phyloP scores from a whole-genome alignment of 1,140 invertebrate genomes.

The Chelonus insularis region DNA sequence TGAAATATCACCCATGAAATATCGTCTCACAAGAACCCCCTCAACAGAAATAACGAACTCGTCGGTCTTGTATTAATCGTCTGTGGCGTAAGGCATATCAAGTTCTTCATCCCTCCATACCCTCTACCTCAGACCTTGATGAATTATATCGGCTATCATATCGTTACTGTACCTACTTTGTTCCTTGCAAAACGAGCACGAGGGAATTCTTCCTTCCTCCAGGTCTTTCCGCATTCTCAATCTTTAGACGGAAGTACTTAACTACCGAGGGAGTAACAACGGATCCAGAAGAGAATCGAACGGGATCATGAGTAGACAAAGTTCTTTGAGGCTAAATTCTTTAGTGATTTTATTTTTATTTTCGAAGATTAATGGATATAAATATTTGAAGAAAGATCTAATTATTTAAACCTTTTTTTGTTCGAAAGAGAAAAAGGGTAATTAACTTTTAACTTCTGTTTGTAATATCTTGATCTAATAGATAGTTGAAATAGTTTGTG shows the following conservation, averaged over 20 bases:
- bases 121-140: slow-evolving; percentile 10
- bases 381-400: too few species aligned
- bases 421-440: not conserved
- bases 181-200: slow-evolving; percentile 23
- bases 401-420: too few species aligned
- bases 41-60: slow-evolving; percentile 5
- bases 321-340: slow-evolving; percentile 4
- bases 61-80: slow-evolving; percentile 24
- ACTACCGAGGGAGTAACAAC: not conserved
- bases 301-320: slow-evolving; percentile 10
- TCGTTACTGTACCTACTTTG: slow-evolving; percentile 19
- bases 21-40: not conserved
- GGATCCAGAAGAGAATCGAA: slow-evolving; percentile 2
- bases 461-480: too few species aligned
- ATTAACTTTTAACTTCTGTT: too few species aligned
- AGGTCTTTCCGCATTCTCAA: not conserved
- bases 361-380: slow-evolving; percentile 13
- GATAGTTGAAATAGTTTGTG: not conserved
- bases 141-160: slow-evolving; percentile 26
- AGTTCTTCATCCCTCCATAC: slow-evolving; percentile 4
- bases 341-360: not conserved
- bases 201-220: slow-evolving; percentile 15
- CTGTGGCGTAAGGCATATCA: slow-evolving; percentile 1
- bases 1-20: slow-evolving; percentile 18
- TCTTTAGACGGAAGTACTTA: slow-evolving; percentile 9